These are phyloP conservation scores for Troilus luridus DNA, from an alignment of 2,888 invertebrate genomes.

Conservation along the genomic window DNA sequence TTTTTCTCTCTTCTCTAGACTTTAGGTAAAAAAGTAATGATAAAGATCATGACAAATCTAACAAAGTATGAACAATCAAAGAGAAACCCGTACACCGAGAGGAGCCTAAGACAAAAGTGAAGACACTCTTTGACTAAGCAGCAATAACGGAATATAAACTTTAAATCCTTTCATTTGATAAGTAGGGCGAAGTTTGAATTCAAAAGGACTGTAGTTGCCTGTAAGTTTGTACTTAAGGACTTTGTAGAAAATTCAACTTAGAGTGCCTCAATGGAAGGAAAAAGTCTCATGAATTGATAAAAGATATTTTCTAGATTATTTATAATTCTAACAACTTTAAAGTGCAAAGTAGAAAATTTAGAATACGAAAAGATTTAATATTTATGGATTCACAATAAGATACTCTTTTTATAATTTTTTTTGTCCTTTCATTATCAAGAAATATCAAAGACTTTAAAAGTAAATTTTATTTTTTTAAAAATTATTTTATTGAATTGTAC, in stretches of 20 bases:
- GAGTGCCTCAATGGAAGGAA: background rate
- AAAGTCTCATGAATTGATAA: slow-evolving; percentile 35
- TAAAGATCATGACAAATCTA: no score
- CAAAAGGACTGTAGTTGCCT: background rate
- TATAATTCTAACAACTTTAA: background rate
- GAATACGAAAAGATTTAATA: background rate
- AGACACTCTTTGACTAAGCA: background rate
- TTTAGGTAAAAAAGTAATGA: no score
- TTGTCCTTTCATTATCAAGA: background rate
- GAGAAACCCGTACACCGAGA: no score
- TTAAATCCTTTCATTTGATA: slow-evolving; percentile 11
- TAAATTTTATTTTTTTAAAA: no score
- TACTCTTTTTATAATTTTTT: no score
- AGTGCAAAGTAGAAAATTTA: background rate
- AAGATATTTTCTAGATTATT: background rate
- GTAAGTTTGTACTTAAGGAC: background rate
- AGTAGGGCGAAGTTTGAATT: background rate
- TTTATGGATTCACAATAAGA: background rate
- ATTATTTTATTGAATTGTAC: no score
- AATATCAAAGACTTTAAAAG: background rate
- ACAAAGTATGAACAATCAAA: no score
- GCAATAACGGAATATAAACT: background rate
- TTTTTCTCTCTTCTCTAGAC: no score
- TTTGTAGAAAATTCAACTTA: background rate
- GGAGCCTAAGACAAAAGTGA: background rate